Evolutionary conservation across 2,888 invertebrate genomes (phyloP), one percentile per base, ranked within the genome.

Genomic region (Biston betularia): DNA sequence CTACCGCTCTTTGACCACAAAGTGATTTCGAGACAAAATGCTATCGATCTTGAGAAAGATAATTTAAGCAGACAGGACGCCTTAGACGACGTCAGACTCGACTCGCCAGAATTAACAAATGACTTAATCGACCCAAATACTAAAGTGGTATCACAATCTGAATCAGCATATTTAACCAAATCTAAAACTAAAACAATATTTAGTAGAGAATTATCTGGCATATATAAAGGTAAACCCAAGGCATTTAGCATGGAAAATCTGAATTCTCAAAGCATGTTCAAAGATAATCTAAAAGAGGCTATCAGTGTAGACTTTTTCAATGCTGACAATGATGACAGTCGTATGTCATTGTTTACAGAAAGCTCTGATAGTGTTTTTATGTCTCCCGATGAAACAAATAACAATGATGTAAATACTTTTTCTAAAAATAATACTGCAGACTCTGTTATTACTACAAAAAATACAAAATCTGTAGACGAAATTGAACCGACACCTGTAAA

Each of bases 171-270:
- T 55, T 12, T 70, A 14, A 71, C 74, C 35, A 80, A 74, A 70
- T 73, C 75, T 14, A 82, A 78, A 78, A 78, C 81, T 45, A 82
- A 78, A 71, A 86, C 82, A n/a, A 83, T 85, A 64, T 89, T 88
- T 60, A 84, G 81, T 59, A 85, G 79, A 78, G 87, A 82, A 75
- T 76, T 86, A 15, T 86, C 85, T 54, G 86, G 84, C 35, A 79
- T 88, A 58, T 91, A 83, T 65, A 89, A 91, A 54, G 92, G 92
- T n/a, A 93, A 89, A 84, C 88, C 88, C 40, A 94, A 94, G 72
- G 85, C 92, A 7, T 89, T 84, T 54, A 94, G 94, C 78, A 79
- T 86, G 80, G 94, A 94, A 67, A 88, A 92, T 78, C 75, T 94
- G 9, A 84, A 85, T 72, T 75, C 70, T 45, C 81, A 81, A 42